phyloP scores from a whole-genome alignment of 2,113 vertebrate species.

The Ceyx margarethae region DNA sequence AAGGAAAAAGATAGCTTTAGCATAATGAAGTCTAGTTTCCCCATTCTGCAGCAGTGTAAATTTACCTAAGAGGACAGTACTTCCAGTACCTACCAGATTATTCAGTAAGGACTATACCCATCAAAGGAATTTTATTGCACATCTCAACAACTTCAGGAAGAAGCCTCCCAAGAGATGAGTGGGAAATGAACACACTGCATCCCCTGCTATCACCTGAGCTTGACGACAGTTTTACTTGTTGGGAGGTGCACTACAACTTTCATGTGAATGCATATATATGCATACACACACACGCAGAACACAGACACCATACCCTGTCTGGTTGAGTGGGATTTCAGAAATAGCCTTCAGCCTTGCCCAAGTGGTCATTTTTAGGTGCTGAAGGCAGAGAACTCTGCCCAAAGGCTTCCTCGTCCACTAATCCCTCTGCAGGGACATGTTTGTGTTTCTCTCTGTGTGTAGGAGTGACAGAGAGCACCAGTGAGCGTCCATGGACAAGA shows the following conservation, averaged over 20 bases:
- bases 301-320: fast-evolving
- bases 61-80: neutral
- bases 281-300: fast-evolving
- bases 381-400: neutral
- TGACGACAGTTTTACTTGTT: too few relatives aligned
- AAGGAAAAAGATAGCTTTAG: neutral
- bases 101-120: neutral
- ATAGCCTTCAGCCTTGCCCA: neutral
- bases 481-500: neutral
- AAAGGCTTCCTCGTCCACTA: neutral
- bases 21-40: neutral
- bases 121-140: neutral
- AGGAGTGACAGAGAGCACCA: fast-evolving
- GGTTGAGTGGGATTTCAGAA: neutral
- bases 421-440: neutral
- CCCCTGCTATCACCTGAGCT: neutral
- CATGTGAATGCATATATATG: fast-evolving
- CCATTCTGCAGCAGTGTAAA: neutral
- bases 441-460: fast-evolving
- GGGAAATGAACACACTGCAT: neutral
- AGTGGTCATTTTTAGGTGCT: neutral
- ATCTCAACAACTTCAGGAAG: neutral
- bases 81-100: neutral
- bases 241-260: neutral
- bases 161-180: neutral